Conservation (phyloP, 2,888 invertebrate species). For the Plutella xylostella region DNA sequence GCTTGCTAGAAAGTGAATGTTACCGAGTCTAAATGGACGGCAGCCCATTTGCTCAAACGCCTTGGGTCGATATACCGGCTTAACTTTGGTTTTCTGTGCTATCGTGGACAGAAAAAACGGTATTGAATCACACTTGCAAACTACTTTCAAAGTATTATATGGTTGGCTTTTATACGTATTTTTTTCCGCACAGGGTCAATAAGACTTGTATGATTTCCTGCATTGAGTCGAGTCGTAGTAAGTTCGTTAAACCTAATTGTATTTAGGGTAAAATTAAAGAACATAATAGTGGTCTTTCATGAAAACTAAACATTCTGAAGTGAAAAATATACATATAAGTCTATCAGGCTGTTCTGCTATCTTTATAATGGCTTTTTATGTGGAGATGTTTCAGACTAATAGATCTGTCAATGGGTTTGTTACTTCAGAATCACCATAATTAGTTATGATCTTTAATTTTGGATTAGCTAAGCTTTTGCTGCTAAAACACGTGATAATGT, state of each 20-base stretch:
- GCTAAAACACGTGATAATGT: background rate
- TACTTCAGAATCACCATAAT: too few relatives aligned
- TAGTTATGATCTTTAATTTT: too few relatives aligned
- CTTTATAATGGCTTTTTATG: too few relatives aligned
- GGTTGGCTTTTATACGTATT: background rate
- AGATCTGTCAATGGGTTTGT: background rate
- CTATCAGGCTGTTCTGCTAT: too few relatives aligned
- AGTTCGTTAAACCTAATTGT: too few relatives aligned
- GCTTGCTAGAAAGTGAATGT: slow-evolving; percentile 17
- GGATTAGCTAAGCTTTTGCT: too few relatives aligned
- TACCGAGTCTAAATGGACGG: slow-evolving; percentile 59
- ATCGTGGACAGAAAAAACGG: slow-evolving; percentile 35
- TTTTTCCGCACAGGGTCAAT: background rate
- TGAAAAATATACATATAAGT: too few relatives aligned
- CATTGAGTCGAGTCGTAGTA: too few relatives aligned
- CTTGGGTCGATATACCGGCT: slow-evolving; percentile 61
- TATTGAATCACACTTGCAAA: background rate
- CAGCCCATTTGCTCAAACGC: slow-evolving; percentile 56
- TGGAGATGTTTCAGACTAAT: background rate
- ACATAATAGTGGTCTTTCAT: background rate
- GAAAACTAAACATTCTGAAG: too few relatives aligned
- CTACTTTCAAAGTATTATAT: background rate
- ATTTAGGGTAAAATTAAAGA: background rate
- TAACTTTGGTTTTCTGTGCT: slow-evolving; percentile 65
- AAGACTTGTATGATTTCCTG: too few relatives aligned